phyloP scores from a whole-genome alignment of 2,797 vertebrate genomes.

The Clarias platycephalus region DNA sequence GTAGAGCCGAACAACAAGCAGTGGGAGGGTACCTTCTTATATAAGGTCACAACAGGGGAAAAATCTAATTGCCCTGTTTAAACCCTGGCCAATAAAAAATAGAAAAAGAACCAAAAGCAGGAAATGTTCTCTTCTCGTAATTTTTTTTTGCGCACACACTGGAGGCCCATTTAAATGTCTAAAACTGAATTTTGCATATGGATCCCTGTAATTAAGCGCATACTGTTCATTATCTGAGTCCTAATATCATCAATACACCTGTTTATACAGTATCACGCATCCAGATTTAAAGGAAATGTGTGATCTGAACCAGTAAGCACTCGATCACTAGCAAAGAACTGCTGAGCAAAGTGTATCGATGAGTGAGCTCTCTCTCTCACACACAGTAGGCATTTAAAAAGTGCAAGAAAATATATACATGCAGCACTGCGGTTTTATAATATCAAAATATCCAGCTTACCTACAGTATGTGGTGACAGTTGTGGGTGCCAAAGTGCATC shows the following conservation, averaged over 20 bases:
- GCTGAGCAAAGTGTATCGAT: constrained; percentile 1
- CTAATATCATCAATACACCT: background rate
- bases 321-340: background rate
- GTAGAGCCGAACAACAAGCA: no score
- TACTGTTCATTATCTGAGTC: background rate
- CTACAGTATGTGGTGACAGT: background rate
- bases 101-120: no score
- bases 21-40: no score
- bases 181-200: no score
- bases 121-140: no score
- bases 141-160: no score
- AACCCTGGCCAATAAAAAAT: no score
- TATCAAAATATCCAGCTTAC: background rate
- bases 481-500: background rate
- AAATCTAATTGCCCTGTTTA: no score
- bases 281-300: background rate
- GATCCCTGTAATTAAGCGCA: background rate
- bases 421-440: background rate
- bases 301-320: background rate
- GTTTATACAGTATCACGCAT: background rate
- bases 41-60: no score
- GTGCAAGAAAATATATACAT: background rate
- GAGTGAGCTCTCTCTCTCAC: background rate
- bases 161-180: no score
- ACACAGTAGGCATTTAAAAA: background rate